Evolutionary conservation across 2,797 vertebrate species (phyloP).

Genomic region (Cyclopterus lumpus): DNA sequence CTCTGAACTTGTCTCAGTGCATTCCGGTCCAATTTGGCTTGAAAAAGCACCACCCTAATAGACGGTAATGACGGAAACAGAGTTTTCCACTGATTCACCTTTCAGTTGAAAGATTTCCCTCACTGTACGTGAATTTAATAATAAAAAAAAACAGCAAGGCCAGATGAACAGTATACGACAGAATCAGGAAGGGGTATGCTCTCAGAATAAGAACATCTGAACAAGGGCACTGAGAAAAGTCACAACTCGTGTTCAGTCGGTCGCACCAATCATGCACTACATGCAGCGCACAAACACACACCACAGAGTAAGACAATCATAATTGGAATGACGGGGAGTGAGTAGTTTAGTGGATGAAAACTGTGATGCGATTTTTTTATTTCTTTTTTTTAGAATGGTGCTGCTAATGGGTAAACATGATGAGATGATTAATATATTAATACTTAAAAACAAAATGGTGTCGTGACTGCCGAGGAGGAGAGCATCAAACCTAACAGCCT

Average conservation of each 20-base stretch:
- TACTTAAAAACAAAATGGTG: constrained; percentile 42
- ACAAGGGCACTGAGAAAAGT: background rate
- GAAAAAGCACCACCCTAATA: constrained; percentile 70
- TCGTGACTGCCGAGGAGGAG: constrained; percentile 23
- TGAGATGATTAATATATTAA: constrained; percentile 47
- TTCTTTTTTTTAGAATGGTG: constrained; percentile 41
- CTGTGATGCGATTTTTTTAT: constrained; percentile 40
- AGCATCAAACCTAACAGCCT: constrained; percentile 16
- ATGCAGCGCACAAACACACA: constrained; percentile 9
- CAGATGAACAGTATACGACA: constrained; percentile 12
- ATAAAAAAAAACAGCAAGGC: constrained; percentile 1
- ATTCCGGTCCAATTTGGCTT: constrained; percentile 71
- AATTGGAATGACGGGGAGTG: constrained; percentile 37
- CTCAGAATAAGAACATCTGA: constrained; percentile 23
- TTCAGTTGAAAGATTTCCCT: constrained; percentile 40
- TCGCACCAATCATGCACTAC: background rate
- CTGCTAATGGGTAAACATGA: constrained; percentile 66
- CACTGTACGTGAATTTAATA: constrained; percentile 42
- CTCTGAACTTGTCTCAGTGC: constrained; percentile 67
- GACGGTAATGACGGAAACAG: constrained; percentile 74
- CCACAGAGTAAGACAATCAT: constrained; percentile 11
- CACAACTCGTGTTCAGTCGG: background rate
- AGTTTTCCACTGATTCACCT: constrained; percentile 60
- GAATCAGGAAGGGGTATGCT: background rate
- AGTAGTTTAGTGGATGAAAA: constrained; percentile 51